These are phyloP conservation scores for Rattus rattus DNA, from an alignment of 2,113 vertebrate species.

Conservation along the genomic window DNA sequence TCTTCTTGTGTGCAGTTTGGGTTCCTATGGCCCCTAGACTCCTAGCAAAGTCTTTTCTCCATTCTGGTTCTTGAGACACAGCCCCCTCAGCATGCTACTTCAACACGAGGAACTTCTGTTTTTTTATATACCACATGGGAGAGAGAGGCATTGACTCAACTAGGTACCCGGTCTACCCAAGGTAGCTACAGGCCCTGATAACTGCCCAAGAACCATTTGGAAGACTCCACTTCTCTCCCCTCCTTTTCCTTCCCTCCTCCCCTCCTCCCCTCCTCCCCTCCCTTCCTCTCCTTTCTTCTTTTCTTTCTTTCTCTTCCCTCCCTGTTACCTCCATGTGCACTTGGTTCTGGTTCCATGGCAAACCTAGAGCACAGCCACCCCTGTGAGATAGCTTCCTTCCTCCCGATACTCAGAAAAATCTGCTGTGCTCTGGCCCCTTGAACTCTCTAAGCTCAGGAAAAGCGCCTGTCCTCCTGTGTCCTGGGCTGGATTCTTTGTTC, in stretches of 20 bases:
- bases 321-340: background rate
- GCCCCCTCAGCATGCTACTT: background rate
- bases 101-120: background rate
- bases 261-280: background rate
- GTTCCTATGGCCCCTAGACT: background rate
- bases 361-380: background rate
- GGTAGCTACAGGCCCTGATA: background rate
- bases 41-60: background rate
- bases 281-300: too few species aligned
- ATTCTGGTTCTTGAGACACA: background rate
- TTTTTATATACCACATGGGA: background rate
- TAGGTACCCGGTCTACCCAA: rapidly evolving
- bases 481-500: background rate
- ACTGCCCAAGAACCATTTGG: background rate
- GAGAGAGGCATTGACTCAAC: background rate
- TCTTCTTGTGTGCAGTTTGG: background rate
- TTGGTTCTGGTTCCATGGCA: background rate
- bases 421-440: background rate
- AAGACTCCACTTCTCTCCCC: background rate
- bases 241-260: background rate
- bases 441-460: background rate
- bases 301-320: too few species aligned
- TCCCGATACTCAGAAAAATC: background rate
- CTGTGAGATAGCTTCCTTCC: background rate
- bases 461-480: rapidly evolving